Percentiles rank a stretch among this genome's conserved stretches.
phyloP scores from a whole-genome alignment of 2,888 invertebrate species.

The Hypselothyrea guttata region DNA sequence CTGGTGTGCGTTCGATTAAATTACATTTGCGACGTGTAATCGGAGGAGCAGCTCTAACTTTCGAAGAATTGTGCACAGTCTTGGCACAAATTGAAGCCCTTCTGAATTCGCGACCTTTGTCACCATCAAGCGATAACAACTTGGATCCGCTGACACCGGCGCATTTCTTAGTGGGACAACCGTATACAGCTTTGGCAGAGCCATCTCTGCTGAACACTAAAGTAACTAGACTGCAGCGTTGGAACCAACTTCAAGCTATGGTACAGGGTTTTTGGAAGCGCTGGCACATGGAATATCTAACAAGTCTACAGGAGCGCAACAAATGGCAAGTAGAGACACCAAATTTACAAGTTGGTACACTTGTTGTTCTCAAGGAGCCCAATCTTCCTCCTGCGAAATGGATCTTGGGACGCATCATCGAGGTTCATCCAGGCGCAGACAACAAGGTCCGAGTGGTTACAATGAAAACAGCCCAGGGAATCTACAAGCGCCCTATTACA shows the following conservation, averaged over 20 bases:
- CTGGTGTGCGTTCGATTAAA: constrained; percentile 15
- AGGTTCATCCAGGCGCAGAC: constrained; percentile 19
- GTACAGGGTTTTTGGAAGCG: constrained; percentile 37
- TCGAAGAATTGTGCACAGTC: constrained; percentile 23
- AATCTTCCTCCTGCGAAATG: constrained; percentile 35
- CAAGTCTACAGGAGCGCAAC: constrained; percentile 21
- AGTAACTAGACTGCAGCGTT: constrained; percentile 14
- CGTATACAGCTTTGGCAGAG: constrained; percentile 16
- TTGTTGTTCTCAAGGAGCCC: constrained; percentile 31
- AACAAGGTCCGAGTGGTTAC: constrained; percentile 29
- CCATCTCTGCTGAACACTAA: constrained; percentile 15
- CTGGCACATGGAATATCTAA: constrained; percentile 32
- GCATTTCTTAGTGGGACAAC: constrained; percentile 14
- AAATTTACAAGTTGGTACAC: constrained; percentile 8
- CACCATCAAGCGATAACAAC: not conserved
- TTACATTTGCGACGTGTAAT: constrained; percentile 17
- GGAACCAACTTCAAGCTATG: constrained; percentile 26
- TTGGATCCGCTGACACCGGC: not conserved
- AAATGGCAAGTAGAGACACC: constrained; percentile 25
- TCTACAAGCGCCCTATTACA: constrained; percentile 2
- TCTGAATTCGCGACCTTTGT: constrained; percentile 17
- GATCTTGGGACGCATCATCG: constrained; percentile 21
- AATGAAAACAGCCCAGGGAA: constrained; percentile 18
- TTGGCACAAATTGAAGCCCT: constrained; percentile 15
- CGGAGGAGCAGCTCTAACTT: constrained; percentile 6